Base-by-base conservation (phyloP, 2,797 vertebrate genomes). In the Bovichtus diacanthus region DNA sequence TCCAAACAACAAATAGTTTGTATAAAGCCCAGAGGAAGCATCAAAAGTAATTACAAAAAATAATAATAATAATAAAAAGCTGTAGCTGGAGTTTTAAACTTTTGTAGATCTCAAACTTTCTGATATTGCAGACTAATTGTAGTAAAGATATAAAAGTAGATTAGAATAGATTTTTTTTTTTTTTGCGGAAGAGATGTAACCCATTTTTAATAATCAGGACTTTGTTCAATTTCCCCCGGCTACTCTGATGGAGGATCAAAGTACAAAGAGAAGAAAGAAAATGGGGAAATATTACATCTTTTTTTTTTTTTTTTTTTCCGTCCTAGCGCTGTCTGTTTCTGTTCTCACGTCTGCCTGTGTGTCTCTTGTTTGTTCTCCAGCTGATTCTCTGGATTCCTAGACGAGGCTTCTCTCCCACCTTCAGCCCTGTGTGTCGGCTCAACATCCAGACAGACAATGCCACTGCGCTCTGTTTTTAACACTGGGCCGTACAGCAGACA, bases 361-460 rank as follows among this genome's bases (percentile, higher is more conserved):
- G 29, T 82, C 23, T 82, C 23, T 25, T 13, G 0, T 61, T 46
- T 54, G 2, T 56, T 41, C 59, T 71, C 25, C 85, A 95, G 95
- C 79, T 68, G 92, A 94, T 23, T 92, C 93, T 62, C 68, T 94
- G 85, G 95, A 95, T 71, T 95, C 93, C 0, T 96, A 95, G 89
- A 88, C 18, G 84, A 82, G 31, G 44, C 72, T 38, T 29, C 60
- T 47, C 44, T 55, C 62, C 34, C 23, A 10, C 51, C 54, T 66
- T 53, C 72, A 74, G 64, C 39, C 67, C 74, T 4, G 49, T 82
- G 85, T 85, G 76, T 89, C 43, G 27, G 70, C 82, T 79, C 67
- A 16, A 83, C 63, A 80, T 88, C 74, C 74, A 74, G 78, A 86
- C 63, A 65, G 82, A 88, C 80, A 53, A 63, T 65, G 79, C 71